These are phyloP conservation scores for Ceyx melanurus DNA, from an alignment of 2,113 vertebrate genomes.

Conservation along the genomic window DNA sequence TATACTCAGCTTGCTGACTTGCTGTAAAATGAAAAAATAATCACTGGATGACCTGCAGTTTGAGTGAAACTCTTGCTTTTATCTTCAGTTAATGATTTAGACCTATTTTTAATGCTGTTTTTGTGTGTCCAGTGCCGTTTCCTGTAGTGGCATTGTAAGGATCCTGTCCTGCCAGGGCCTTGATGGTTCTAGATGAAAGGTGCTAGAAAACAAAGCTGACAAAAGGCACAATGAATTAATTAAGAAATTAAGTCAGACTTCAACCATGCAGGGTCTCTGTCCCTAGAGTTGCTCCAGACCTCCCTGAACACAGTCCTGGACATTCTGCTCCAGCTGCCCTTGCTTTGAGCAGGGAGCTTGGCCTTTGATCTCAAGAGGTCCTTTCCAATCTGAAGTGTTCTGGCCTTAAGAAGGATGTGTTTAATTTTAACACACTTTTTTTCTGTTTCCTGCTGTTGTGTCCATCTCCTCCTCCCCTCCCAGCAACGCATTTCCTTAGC, in stretches of 20 bases:
- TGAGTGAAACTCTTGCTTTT: neutral
- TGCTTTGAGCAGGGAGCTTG: neutral
- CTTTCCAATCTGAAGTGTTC: neutral
- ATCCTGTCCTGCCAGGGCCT: neutral
- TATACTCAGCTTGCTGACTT: neutral
- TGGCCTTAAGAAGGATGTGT: neutral
- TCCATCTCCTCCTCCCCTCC: neutral
- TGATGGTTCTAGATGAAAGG: neutral
- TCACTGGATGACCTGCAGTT: neutral
- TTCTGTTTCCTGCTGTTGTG: neutral
- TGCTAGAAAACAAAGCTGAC: neutral
- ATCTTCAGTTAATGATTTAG: neutral
- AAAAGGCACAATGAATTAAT: neutral
- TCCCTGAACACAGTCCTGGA: neutral
- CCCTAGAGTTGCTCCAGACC: neutral
- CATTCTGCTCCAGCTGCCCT: neutral
- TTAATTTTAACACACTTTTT: neutral
- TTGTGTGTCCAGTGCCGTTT: neutral
- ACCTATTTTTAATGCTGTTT: neutral
- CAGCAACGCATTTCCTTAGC: neutral
- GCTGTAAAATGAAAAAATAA: neutral
- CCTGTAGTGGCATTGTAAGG: neutral
- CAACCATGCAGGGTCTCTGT: neutral
- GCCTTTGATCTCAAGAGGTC: neutral
- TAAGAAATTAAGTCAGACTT: neutral